Evolutionary conservation across 2,113 vertebrate genomes (phyloP), one percentile per base, ranked within the genome.

Genomic region (Danionella cerebrum): DNA sequence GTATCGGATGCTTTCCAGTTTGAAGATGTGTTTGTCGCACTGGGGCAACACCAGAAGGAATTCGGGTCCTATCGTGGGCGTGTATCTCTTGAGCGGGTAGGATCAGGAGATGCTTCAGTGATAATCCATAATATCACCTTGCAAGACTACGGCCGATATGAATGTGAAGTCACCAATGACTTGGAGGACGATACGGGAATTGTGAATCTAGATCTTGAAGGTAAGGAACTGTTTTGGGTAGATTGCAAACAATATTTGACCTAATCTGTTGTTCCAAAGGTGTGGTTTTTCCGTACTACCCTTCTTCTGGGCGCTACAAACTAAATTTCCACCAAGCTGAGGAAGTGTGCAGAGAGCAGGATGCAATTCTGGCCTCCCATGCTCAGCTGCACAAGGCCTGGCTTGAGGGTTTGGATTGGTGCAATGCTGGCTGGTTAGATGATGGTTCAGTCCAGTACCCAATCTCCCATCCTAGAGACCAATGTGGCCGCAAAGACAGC

Each of bases 371-470:
- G 84, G 94, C 95, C 0, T 97, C 96, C 0, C 93, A 94, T 2
- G 86, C 92, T 4, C 95, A 98, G 69, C 67, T 98, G 41, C 95
- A 97, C 69, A 89, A 92, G 71, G 94, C 95, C 19, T 98, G 94
- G 93, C 82, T 91, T 66, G 90, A 94, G 0, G 95, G 94, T 0
- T 77, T 97, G 73, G 93, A 97, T 76, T 97, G 95, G 95, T 98
- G 95, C 82, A 96, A 96, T 9, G 95, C 95, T 0, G 95, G 95
- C 25, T 98, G 95, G 95, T 81, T 98, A 75, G 84, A 93, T 22
- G 95, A 98, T 1, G 94, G 94, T 47, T 97, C 95, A 0, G 95
- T 98, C 66, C 94, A 95, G 54, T 98, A 98, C 16, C 95, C 95
- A 1, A 93, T 97, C 79, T 83, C 92, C 65, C 89, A 89, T 67